Evolutionary conservation across 37 sponge, comb jelly and placozoan genomes (phyloP).

Genomic region (Haliclona indistincta): DNA sequence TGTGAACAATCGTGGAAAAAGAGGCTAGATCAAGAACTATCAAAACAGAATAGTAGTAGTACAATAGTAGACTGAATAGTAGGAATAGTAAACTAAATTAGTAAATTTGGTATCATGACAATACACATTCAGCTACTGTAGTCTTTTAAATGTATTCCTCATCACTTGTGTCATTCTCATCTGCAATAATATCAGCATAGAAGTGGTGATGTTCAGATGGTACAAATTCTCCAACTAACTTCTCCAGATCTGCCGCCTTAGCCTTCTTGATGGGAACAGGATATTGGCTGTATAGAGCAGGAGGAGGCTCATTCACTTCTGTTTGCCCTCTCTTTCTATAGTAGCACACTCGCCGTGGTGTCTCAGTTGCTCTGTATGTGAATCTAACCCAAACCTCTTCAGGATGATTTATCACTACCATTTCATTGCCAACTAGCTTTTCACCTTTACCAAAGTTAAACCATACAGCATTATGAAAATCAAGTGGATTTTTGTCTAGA

Average conservation of each 20-base stretch:
- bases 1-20: conserved; percentile 11
- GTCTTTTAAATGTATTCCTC: background rate
- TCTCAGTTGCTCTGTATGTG: background rate
- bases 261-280: conserved; percentile 14
- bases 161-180: conserved; percentile 6
- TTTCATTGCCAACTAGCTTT: background rate
- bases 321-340: background rate
- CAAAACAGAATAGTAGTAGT: too few species aligned
- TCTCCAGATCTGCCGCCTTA: conserved; percentile 11
- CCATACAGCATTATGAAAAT: conserved; percentile 11
- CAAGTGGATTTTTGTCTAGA: background rate
- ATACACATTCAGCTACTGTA: background rate
- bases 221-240: conserved; percentile 8
- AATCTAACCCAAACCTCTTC: conserved; percentile 19
- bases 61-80: too few species aligned
- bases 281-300: background rate
- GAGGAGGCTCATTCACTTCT: background rate
- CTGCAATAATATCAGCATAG: conserved; percentile 25
- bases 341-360: background rate
- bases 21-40: background rate
- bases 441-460: conserved; percentile 37
- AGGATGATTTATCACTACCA: conserved; percentile 1
- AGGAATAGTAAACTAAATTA: too few species aligned
- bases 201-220: conserved; percentile 22
- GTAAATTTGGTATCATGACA: too few species aligned